Base-by-base conservation (phyloP, 2,797 vertebrate genomes). In the Spinibarbus caldwelli region DNA sequence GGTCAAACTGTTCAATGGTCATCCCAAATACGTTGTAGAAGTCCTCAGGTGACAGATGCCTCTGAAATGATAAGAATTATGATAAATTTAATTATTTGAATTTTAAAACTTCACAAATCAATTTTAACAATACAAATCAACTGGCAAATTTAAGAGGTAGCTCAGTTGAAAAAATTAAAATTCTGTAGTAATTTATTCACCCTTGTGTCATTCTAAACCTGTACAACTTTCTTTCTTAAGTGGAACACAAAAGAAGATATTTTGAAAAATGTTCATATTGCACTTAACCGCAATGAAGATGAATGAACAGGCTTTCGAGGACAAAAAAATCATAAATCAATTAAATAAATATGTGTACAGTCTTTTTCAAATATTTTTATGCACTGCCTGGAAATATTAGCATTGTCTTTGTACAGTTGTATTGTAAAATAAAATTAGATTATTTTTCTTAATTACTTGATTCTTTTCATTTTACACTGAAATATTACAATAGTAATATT, bases 1-100 rank as follows among this genome's bases (percentile, higher is more conserved):
- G 98, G 89, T 99, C 97, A 49, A 99, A 99, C 92, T 97, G 96
- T 45, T 97, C 97, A 64, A 97, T 89, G 86, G 95, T 97, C 97
- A 98, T 98, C 83, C 96, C 94, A 47, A 99, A 99, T 83, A 99
- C 97, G 49, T 92, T 95, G 78, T 92, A 95, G 94, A 99, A 99
- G 90, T 99, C 97, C 85, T 97, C 96, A 0, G 97, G 95, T 2
- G 98, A 99, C 78, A 99, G 93, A 92, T 99, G 98, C 90, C 96
- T 97, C 98, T 99, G 94, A 62, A 94, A 91, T 91, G 3, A 85
- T 26, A 76, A 59, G 54, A 62, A 54, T 29, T 34, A 36, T 0
- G 0, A 49, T n/a, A 80, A 38, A 38, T 45, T 11, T 23, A 19
- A 8, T 52, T 19, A 52, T 11, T 1, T 2, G 1, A 34, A 10